Evolutionary conservation across 2,113 vertebrate species (phyloP), one percentile per base, ranked within the genome.

Genomic region (Myotis davidii): DNA sequence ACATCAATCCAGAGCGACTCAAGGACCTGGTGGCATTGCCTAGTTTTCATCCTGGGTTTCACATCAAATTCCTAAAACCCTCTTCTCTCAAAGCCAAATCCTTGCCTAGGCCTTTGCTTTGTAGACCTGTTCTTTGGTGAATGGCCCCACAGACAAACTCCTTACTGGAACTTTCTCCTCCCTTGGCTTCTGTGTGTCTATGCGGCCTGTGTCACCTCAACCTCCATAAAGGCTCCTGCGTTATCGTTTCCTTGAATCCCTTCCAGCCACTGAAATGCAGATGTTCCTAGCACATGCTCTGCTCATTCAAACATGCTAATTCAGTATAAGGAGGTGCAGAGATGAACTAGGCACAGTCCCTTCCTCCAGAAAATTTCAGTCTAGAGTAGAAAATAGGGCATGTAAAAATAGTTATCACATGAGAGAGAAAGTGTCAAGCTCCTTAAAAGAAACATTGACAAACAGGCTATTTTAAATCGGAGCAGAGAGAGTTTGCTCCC

Each of bases 381-480:
- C 76, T 56, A 93, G 48, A 73, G 32, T 9, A 50, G 50, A 87
- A 96, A 92, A 90, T 48, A 79, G 70, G 42, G 10, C 81, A 79
- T 54, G 85, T 90, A 93, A 95, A 96, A 95, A 88, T 84, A 91
- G 90, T 74, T 79, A 61, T 48, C 88, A 88, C 77, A 67, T 73
- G 78, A 48, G 29, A 37, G 32, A 76, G 79, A 93, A 91, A 88
- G 64, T 81, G 65, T 88, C 12, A 73, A 91, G 83, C 87, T 82
- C 27, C 79, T 91, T 74, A 69, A 37, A 69, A 85, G 88, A 92
- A 94, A 94, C 29, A 45, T 54, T 64, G 85, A 82, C 39, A 85
- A 81, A 72, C 12, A 9, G 12, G 25, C 54, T 82, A 32, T 82
- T 88, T 84, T 79, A 67, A 45, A 87, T 94, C 64, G 88, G 54